Conservation (phyloP, 1,140 invertebrate species). For the Nasonia longicornis region DNA sequence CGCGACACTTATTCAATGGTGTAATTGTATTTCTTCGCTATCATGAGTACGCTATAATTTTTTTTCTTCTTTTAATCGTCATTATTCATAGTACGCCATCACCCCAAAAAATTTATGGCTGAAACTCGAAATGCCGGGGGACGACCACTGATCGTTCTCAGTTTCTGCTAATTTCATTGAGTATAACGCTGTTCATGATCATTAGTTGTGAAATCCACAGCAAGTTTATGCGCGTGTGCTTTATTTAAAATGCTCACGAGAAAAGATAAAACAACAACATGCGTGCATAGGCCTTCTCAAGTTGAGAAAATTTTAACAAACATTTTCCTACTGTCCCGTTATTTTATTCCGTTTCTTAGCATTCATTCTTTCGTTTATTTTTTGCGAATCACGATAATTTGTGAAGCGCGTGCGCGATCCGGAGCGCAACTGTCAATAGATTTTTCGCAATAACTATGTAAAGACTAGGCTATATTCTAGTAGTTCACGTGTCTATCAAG, state of each 20-base stretch:
- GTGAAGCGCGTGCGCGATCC: conserved; percentile 9
- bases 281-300: conserved; percentile 41
- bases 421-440: conserved; percentile 10
- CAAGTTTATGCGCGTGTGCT: not conserved
- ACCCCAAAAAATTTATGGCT: conserved; percentile 10
- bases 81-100: conserved; percentile 21
- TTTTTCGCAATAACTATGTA: conserved; percentile 27
- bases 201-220: conserved; percentile 12
- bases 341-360: not conserved
- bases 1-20: conserved; percentile 50
- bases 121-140: not conserved
- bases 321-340: not conserved
- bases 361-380: conserved; percentile 8
- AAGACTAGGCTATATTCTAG: conserved; percentile 53
- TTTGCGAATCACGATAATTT: not conserved
- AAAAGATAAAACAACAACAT: conserved; percentile 35
- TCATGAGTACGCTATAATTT: conserved; percentile 30
- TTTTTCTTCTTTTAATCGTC: conserved; percentile 29
- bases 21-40: conserved; percentile 34
- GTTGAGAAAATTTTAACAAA: conserved; percentile 17
- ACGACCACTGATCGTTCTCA: not conserved
- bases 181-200: conserved; percentile 45
- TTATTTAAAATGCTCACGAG: conserved; percentile 22
- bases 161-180: conserved; percentile 44
- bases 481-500: conserved; percentile 54